Evolutionary conservation across 1,140 invertebrate genomes (phyloP), one percentile per base, ranked within the genome.

Genomic region (Bombus sylvicola): DNA sequence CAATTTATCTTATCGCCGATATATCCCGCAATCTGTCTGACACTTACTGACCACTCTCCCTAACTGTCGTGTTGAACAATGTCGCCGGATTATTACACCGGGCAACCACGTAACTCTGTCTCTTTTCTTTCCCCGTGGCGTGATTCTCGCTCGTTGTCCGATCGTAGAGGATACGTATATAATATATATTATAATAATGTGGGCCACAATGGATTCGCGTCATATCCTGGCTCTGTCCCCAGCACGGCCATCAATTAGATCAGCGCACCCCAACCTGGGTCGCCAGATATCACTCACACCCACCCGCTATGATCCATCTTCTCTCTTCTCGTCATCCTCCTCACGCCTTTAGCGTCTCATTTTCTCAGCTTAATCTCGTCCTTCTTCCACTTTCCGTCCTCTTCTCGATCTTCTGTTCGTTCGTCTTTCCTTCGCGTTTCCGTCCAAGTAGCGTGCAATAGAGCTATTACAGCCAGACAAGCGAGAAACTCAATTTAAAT

Each of bases 131-230:
- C 64, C 66, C 76, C 62, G 37, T 43, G 53, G n/a, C 66, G 53
- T 76, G 74, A 72, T 75, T 81, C 88, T 85, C 89, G 81, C 88
- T 89, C 18, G 64, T 15, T 66, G 59, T 59, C 85, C 85, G 72
- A 74, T 66, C 73, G 39, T 66, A 74, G 86, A 90, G 89, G 75
- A 90, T 83, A 90, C 83, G 72, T 77, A 85, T 90, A 86, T 82
- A 86, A 92, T 88, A 87, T 66, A 66, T 66, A 91, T 93, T 92
- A 93, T 93, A 91, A 94, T 94, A 94, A 95, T 93, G 91, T 92
- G 92, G 88, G 91, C 90, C 88, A 95, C 94, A 95, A 95, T 95
- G 91, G 92, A 89, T 94, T 93, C 88, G 93, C 94, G 94, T 95
- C 94, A 95, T 92, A 95, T 95, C 94, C 94, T 94, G 93, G 89